Evolutionary conservation across 1,140 invertebrate genomes (phyloP), one percentile per base, ranked within the genome.

Genomic region (Zaprionus davidi): DNA sequence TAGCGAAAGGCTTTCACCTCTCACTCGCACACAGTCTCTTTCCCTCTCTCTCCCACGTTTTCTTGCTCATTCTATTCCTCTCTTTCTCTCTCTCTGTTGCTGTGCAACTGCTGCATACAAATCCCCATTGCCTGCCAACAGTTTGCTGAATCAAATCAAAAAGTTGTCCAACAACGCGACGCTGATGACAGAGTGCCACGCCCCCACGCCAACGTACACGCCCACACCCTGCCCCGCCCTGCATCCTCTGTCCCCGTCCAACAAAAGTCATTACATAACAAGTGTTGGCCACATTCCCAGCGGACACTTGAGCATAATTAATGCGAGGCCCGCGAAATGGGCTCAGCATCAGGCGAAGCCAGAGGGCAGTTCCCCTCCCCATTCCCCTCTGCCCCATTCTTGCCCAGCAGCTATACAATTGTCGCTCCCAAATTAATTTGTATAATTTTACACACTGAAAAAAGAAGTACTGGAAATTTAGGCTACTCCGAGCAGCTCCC

Each of bases 241-340:
- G 12, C 20, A 60, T 46, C n/a, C n/a, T 2, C 2, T 6, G n/a
- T n/a, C 2, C n/a, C 41, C 7, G 13, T 12, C 20, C 34, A 79
- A 86, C 81, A 85, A 90, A 90, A 90, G 84, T 88, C 84, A 88
- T 88, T 90, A 90, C 74, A 78, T 75, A 90, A 84, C 84, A 88
- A 90, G 84, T 88, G 84, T 90, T 81, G 85, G 84, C 84, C 84
- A 82, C 85, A 85, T 88, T 88, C 84, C 84, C 84, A 88, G 70
- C 71, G 84, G 84, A 88, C 85, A 90, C 84, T 88, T 88, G 84
- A 88, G 84, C 85, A 88, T 88, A 90, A 88, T 88, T 88, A 88
- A 90, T 88, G 84, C 68, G 66, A 76, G 72, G 85, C 84, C 74
- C 71, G 69, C 78, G 63, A 78, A 87, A 78, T 73, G 79, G 78